Evolutionary conservation across 1,140 invertebrate species (phyloP), one percentile per base, ranked within the genome.

Genomic region (Asobara japonica): DNA sequence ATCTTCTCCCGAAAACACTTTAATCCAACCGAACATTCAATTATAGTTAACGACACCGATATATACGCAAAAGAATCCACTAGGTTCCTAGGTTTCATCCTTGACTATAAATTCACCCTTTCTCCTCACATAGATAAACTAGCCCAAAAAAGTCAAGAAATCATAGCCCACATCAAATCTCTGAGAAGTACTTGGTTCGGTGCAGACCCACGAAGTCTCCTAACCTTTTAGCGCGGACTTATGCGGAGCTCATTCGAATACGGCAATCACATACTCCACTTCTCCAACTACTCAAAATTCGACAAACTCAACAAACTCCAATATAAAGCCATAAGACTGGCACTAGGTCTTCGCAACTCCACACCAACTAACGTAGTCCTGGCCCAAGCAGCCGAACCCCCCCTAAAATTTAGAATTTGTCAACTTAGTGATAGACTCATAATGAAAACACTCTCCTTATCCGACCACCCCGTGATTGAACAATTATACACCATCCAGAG

Each of bases 351-450:
- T 25, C 16, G 67, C 3, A 13, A 29, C 2, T 69, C 67, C 1
- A 69, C 67, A 10, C 67, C 67, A 3, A 69, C 51, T 11, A 69
- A 69, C 31, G 30, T 69, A n/a, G 61, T 69, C 1, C 30, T 61
- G 3, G 48, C 67, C 33, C 48, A 69, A 22, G 51, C 67, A 1
- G 10, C 18, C 6, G 67, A 69, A 33, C 27, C 30, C 0, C 48
- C 48, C 0, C 48, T 69, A 3, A 0, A 6, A 4, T 3, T 60
- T 2, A 3, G 67, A 36, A 31, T 69, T n/a, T 16, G 4, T 13
- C 25, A 69, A 33, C 7, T 61, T 4, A n/a, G 13, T 1, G 31
- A 38, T 11, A 31, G 30, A 33, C 16, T 6, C 20, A 60, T 69
- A 10, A 33, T 31, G 13, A 33, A 13, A n/a, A 20, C 13, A 1